Base-by-base conservation (phyloP, 2,113 vertebrate species). In the Abramis brama region DNA sequence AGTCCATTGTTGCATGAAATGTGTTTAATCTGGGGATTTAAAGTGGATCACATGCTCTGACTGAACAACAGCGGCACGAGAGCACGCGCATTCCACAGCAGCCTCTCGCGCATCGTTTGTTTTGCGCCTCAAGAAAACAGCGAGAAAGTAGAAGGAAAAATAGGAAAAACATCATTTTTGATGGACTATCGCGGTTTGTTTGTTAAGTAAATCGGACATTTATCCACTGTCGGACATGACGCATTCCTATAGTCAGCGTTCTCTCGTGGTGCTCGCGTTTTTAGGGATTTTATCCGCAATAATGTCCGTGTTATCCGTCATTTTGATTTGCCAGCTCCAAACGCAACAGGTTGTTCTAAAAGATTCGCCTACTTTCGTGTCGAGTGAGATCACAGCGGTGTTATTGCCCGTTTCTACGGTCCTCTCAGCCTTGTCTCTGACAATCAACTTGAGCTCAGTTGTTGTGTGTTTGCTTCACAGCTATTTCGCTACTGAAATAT, bases 271-370 rank as follows among this genome's bases (percentile, higher is more conserved):
- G 0, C 90, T 97, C 87, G 87, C 94, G 64, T 88, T 97, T 6
- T 92, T 97, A 86, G 97, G 96, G 10, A 87, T 96, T 9, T 80
- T 96, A 33, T 95, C 97, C 6, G 96, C 95, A 0, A 92, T 97
- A 88, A 94, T 97, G 96, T 94, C 96, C 0, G 92, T 95, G 8
- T 92, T 98, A 83, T 95, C 96, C 64, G 96, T 95, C 82, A 93
- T 94, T 89, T 91, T 98, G 89, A 94, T 98, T 87, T 96, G 96
- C 90, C 97, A 97, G 93, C 93, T 97, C 15, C 96, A 96, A 87
- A 88, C 93, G 2, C 95, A 93, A 4, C 94, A 91, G 86, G 43
- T 86, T 71, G 6, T 90, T 17, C 83, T 89, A 85, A 93, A 82
- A 84, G 88, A 94, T 52, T 89, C 90, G 8, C 80, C 90, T 0